These are phyloP conservation scores for Lepus europaeus DNA, from an alignment of 2,113 vertebrate species.

Conservation along the genomic window DNA sequence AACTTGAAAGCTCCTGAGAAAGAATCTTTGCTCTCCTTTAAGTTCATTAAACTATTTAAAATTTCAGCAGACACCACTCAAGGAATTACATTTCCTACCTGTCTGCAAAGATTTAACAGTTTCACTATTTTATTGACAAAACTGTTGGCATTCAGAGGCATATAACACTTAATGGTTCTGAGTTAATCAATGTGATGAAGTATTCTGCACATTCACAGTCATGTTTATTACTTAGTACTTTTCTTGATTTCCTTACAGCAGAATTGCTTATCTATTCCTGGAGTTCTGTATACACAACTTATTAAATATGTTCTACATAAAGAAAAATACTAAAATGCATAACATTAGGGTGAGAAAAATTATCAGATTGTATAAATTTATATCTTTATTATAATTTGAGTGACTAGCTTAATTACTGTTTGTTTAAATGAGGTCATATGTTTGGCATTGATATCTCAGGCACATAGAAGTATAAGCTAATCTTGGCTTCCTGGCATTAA, in stretches of 20 bases:
- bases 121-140: constrained; percentile 63
- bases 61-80: constrained; percentile 56
- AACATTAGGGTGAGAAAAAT: background rate
- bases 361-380: constrained; percentile 11
- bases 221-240: background rate
- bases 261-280: background rate
- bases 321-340: constrained; percentile 35
- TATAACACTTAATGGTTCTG: constrained; percentile 18
- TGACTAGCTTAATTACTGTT: constrained; percentile 41
- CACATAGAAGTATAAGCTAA: background rate
- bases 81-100: constrained; percentile 49
- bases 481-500: constrained; percentile 31
- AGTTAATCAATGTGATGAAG: constrained; percentile 56
- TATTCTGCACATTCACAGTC: background rate
- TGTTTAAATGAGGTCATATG: constrained; percentile 10
- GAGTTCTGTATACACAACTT: background rate
- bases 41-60: constrained; percentile 76
- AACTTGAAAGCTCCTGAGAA: constrained; percentile 32
- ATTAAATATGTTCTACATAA: background rate
- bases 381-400: constrained; percentile 15
- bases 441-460: constrained; percentile 26
- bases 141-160: constrained; percentile 33
- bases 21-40: constrained; percentile 55
- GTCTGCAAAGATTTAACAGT: constrained; percentile 61
- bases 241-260: constrained; percentile 21